These are phyloP conservation scores for Ectemnius lituratus DNA, from an alignment of 2,888 invertebrate species.

Conservation along the genomic window DNA sequence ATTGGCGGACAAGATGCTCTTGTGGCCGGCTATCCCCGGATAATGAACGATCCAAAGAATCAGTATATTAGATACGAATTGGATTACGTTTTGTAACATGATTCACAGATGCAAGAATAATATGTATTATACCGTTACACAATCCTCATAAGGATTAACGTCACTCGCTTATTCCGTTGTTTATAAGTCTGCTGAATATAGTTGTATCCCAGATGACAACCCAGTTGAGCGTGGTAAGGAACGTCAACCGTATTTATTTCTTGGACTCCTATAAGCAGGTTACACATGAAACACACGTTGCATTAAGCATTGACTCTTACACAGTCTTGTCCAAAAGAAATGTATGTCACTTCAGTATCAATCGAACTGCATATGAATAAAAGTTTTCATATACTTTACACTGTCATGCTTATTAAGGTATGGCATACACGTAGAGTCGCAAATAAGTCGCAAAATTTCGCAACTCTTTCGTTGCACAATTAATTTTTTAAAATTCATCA, in stretches of 20 bases:
- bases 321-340: slow-evolving; percentile 28
- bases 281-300: slow-evolving; percentile 26
- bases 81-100: slow-evolving; percentile 90
- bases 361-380: slow-evolving; percentile 37
- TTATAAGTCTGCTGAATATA: slow-evolving; percentile 30
- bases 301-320: slow-evolving; percentile 30
- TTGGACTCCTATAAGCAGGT: slow-evolving; percentile 38
- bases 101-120: slow-evolving; percentile 30
- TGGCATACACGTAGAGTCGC: no score
- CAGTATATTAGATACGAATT: slow-evolving; percentile 95
- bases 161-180: slow-evolving; percentile 41
- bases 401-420: slow-evolving; percentile 21
- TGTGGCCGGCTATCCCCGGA: slow-evolving; percentile 97
- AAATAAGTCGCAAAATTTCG: no score
- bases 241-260: slow-evolving; percentile 46
- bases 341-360: slow-evolving; percentile 29
- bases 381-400: slow-evolving; percentile 37
- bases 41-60: slow-evolving; percentile 96
- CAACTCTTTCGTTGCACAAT: no score
- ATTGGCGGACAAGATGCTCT: slow-evolving; percentile 99
- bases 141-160: slow-evolving; percentile 42
- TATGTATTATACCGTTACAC: slow-evolving; percentile 49
- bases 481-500: no score
- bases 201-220: slow-evolving; percentile 23
- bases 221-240: slow-evolving; percentile 23